These are phyloP conservation scores for Okamejei kenojei DNA, from an alignment of 2,797 vertebrate species.

Conservation along the genomic window DNA sequence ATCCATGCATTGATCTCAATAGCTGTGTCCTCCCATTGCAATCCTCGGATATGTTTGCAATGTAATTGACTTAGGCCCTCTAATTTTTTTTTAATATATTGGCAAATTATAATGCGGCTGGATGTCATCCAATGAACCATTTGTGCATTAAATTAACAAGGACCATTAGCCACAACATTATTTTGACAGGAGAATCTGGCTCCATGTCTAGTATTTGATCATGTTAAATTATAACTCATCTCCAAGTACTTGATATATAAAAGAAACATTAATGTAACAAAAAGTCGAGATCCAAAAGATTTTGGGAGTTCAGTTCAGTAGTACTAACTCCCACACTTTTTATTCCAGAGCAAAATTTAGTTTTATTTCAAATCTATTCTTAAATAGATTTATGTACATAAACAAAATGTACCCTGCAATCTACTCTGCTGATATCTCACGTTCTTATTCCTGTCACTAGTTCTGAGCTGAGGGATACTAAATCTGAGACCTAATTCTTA, in stretches of 20 bases:
- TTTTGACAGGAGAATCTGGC: neutral
- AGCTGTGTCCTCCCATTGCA: too few relatives aligned
- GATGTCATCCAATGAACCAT: neutral
- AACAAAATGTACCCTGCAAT: neutral
- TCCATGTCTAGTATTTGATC: neutral
- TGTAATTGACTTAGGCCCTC: too few relatives aligned
- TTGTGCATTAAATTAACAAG: neutral
- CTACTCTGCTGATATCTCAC: neutral
- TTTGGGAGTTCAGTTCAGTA: constrained; percentile 9
- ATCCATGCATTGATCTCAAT: too few relatives aligned
- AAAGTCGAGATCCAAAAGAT: neutral
- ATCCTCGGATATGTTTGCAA: too few relatives aligned
- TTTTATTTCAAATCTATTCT: constrained; percentile 1
- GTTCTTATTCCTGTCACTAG: neutral
- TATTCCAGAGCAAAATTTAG: neutral
- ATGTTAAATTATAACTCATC: neutral
- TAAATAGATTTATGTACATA: constrained; percentile 26
- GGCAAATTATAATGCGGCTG: too few relatives aligned
- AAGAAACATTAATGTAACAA: neutral
- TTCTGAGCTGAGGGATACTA: neutral
- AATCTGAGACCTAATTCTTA: constrained; percentile 16
- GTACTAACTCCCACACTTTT: neutral
- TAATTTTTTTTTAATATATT: too few relatives aligned
- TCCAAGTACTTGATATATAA: neutral
- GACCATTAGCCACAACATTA: neutral